Percentiles rank a stretch among this genome's conserved stretches.
phyloP scores from a whole-genome alignment of 2,888 invertebrate genomes.

The Pemphredon lugubris region DNA sequence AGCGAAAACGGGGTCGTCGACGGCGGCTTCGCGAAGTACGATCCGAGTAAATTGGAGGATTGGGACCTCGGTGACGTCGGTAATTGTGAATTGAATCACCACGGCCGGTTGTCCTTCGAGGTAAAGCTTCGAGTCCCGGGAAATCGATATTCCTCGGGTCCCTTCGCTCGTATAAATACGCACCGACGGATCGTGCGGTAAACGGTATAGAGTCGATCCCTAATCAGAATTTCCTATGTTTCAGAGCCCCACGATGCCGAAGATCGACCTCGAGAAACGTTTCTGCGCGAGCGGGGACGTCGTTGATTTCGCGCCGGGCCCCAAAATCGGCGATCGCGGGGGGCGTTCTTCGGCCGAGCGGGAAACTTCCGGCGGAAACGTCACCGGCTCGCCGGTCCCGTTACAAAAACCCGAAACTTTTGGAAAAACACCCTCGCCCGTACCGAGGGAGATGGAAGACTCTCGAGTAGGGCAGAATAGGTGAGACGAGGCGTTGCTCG shows the following conservation, averaged over 20 bases:
- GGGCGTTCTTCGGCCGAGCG: neutral
- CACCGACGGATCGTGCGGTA: neutral
- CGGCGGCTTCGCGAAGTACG: conserved; percentile 69
- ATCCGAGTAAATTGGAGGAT: conserved; percentile 81
- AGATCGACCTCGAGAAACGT: neutral
- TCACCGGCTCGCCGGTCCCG: conserved; percentile 1
- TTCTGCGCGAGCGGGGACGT: conserved; percentile 31
- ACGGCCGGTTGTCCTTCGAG: conserved; percentile 45
- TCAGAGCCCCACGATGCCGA: conserved; percentile 25
- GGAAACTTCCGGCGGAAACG: conserved; percentile 5
- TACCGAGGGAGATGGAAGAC: conserved; percentile 60
- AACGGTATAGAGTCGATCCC: conserved; percentile 2
- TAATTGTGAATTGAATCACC: conserved; percentile 70
- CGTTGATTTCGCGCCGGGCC: conserved; percentile 36
- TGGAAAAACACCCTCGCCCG: conserved; percentile 46
- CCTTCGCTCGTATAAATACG: conserved; percentile 5
- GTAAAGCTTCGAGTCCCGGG: conserved; percentile 25
- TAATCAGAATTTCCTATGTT: conserved; percentile 13
- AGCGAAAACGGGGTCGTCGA: conserved; percentile 62
- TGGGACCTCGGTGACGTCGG: conserved; percentile 82
- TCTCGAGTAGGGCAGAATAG: conserved; percentile 53
- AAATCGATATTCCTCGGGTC: conserved; percentile 2
- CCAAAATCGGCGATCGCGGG: conserved; percentile 4
- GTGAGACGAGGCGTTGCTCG: conserved; percentile 37
- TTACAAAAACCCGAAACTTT: conserved; percentile 54